Percentiles rank a stretch among this genome's conserved stretches.
Conservation (phyloP, 2,888 invertebrate species). For the Brachylomia viminalis region DNA sequence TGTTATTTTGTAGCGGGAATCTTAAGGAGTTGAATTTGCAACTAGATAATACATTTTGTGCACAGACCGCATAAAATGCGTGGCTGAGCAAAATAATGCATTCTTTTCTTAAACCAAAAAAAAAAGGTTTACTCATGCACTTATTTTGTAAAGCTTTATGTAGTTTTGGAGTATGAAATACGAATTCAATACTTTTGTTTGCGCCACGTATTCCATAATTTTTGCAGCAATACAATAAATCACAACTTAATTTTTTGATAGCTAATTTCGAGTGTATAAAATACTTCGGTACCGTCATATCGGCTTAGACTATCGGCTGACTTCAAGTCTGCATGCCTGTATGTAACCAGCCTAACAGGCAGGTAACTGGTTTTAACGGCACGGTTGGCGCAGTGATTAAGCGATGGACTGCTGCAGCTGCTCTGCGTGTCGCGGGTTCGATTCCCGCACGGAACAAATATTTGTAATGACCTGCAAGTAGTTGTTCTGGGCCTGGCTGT, state of each 20-base stretch:
- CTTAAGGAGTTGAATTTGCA: conserved; percentile 5
- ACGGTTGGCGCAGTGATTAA: too few species aligned
- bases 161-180: not conserved
- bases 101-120: not conserved
- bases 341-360: not conserved
- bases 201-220: not conserved
- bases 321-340: not conserved
- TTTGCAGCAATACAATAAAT: not conserved
- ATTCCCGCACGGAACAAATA: too few species aligned
- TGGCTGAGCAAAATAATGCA: not conserved
- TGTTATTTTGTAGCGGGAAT: conserved; percentile 14
- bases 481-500: too few species aligned
- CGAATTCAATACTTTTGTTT: not conserved
- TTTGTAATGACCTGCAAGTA: too few species aligned
- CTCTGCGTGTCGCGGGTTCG: too few species aligned
- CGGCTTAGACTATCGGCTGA: not conserved
- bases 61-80: not conserved
- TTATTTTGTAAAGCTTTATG: too few species aligned
- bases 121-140: too few species aligned
- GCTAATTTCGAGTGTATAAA: not conserved
- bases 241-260: too few species aligned
- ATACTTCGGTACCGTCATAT: not conserved
- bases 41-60: not conserved
- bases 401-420: too few species aligned
- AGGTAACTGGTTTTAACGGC: too few species aligned